Conservation (phyloP, 2,113 vertebrate species). For the Butorides virescens region DNA sequence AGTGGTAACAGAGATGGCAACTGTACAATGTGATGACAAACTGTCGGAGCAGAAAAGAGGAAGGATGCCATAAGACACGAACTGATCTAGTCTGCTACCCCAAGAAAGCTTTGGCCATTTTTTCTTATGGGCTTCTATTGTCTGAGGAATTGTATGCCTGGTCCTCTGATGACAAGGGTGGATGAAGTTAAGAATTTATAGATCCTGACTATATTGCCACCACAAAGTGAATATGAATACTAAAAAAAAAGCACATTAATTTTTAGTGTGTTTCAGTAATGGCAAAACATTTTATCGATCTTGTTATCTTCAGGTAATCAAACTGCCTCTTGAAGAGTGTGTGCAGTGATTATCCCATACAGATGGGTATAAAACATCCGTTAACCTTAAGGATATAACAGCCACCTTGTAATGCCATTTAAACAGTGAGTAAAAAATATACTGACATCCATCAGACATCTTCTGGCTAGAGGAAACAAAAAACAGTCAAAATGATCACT, state of each 20-base stretch:
- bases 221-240: not conserved
- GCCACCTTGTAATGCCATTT: not conserved
- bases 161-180: not conserved
- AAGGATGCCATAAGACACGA: rapidly evolving
- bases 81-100: not conserved
- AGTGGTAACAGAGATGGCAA: not conserved
- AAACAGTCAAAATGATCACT: not conserved
- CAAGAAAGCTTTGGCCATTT: not conserved
- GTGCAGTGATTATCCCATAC: not conserved
- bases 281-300: not conserved
- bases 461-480: not conserved
- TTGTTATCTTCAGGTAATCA: not conserved
- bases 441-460: not conserved
- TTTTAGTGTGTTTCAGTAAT: not conserved
- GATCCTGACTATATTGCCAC: not conserved
- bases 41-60: not conserved
- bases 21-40: not conserved
- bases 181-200: not conserved
- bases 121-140: not conserved
- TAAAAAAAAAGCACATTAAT: not conserved
- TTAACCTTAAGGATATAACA: not conserved
- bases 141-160: not conserved
- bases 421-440: not conserved
- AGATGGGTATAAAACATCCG: not conserved
- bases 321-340: not conserved